Conservation (phyloP, 2,113 vertebrate species). For the Aix galericulata region DNA sequence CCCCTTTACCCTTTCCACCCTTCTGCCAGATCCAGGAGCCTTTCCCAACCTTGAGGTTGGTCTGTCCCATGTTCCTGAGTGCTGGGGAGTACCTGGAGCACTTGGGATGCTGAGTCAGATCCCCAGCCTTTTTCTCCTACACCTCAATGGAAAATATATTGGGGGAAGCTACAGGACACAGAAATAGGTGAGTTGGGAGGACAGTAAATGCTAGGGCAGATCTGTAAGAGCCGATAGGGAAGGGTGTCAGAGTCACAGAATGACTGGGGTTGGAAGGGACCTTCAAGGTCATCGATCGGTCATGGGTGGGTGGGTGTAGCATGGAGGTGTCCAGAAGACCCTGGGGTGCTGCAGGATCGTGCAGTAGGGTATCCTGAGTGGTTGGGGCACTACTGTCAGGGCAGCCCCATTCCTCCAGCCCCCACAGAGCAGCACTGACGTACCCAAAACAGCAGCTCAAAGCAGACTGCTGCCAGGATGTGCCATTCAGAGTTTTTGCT, state of each 20-base stretch:
- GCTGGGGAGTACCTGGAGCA: not conserved
- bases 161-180: fast-evolving
- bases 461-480: not conserved
- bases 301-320: not conserved
- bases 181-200: not conserved
- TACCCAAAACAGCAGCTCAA: not conserved
- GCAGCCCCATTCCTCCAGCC: not conserved
- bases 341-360: not conserved
- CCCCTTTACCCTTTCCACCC: not conserved
- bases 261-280: too few species aligned
- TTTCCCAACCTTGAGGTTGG: fast-evolving
- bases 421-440: not conserved
- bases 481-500: not conserved
- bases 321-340: not conserved
- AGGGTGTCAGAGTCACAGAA: fast-evolving
- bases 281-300: too few species aligned
- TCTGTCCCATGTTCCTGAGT: not conserved
- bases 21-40: not conserved
- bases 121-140: not conserved
- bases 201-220: not conserved
- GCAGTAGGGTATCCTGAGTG: not conserved
- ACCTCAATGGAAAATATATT: not conserved
- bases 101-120: not conserved
- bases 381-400: not conserved
- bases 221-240: not conserved